Conservation (phyloP, 1,140 invertebrate species). For the Anthonomus grandis region DNA sequence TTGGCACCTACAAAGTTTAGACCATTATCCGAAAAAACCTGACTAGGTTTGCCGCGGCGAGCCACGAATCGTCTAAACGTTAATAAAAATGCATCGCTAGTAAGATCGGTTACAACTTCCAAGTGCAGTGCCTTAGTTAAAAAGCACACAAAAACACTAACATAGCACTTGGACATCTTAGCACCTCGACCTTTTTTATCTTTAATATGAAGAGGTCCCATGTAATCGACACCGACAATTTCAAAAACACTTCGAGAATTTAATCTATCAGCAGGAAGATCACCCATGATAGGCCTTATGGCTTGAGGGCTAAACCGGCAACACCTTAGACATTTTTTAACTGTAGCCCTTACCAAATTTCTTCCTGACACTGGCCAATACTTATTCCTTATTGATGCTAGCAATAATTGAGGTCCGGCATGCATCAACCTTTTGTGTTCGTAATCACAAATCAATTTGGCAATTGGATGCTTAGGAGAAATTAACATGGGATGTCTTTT, state of each 20-base stretch:
- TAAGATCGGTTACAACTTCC: background rate
- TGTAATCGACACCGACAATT: background rate
- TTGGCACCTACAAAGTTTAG: constrained; percentile 22
- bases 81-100: background rate
- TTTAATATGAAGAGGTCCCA: constrained; percentile 2
- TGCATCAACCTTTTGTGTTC: too few species aligned
- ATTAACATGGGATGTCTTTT: too few species aligned
- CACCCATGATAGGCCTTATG: background rate
- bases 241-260: background rate
- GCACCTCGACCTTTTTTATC: constrained; percentile 1
- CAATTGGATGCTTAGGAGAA: too few species aligned
- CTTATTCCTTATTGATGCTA: too few species aligned
- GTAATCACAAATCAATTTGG: too few species aligned
- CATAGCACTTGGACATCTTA: constrained; percentile 2
- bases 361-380: too few species aligned
- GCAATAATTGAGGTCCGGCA: too few species aligned
- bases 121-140: constrained; percentile 5
- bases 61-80: constrained; percentile 9
- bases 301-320: too few species aligned
- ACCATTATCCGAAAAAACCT: constrained; percentile 25
- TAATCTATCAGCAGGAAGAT: background rate
- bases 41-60: background rate
- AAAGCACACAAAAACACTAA: constrained; percentile 13
- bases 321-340: too few species aligned
- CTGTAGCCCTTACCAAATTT: too few species aligned